phyloP scores from a whole-genome alignment of 2,797 vertebrate genomes.

The Squalus acanthias region DNA sequence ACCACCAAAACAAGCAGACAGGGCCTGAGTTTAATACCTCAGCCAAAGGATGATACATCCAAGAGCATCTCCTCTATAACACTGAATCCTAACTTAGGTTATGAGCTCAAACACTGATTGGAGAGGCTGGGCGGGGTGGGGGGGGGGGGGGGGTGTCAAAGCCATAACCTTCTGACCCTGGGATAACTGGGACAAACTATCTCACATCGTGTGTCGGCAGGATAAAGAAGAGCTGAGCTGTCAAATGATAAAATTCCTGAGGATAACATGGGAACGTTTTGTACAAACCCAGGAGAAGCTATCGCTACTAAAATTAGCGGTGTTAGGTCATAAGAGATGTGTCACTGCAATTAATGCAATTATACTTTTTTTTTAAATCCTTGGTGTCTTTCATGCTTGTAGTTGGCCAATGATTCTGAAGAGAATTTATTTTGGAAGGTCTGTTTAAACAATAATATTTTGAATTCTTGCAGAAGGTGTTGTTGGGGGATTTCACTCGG shows the following conservation, averaged over 20 bases:
- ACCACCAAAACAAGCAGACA: background rate
- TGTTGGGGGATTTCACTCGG: slow-evolving; percentile 6
- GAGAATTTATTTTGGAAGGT: slow-evolving; percentile 12
- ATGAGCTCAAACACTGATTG: background rate
- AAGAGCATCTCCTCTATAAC: background rate
- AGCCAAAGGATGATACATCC: background rate
- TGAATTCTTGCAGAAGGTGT: slow-evolving; percentile 28
- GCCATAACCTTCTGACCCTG: background rate
- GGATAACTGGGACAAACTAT: background rate
- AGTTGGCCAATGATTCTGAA: background rate
- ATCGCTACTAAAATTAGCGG: background rate
- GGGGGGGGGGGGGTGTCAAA: background rate
- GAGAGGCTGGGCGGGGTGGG: background rate
- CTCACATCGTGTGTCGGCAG: background rate
- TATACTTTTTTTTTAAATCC: background rate
- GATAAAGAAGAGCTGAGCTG: background rate
- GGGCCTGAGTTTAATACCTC: background rate
- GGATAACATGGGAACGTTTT: background rate
- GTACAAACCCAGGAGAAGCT: background rate
- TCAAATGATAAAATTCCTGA: background rate
- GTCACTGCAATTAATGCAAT: background rate
- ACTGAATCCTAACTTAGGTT: background rate
- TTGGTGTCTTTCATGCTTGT: background rate
- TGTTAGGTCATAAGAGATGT: background rate
- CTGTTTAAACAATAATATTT: slow-evolving; percentile 31